Evolutionary conservation across 23 tunicate genomes (phyloP), one percentile per base, ranked within the genome.

Genomic region (Trididemnum clinides): DNA sequence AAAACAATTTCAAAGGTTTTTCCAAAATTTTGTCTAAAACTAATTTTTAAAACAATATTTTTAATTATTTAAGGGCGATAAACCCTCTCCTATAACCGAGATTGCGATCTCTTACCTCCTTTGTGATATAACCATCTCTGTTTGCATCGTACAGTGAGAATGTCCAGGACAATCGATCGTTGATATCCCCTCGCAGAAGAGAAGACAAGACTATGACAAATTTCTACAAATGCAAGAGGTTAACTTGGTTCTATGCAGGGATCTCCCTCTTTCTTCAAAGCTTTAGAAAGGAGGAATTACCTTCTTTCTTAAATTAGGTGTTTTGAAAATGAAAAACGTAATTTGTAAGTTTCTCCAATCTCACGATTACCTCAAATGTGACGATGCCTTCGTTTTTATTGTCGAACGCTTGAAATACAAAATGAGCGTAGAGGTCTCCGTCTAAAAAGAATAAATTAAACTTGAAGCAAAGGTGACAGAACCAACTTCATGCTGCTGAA

Each of bases 91-190:
- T n/a, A n/a, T n/a, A n/a, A n/a, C n/a, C n/a, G n/a, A n/a, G n/a
- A n/a, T n/a, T n/a, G n/a, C n/a, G n/a, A n/a, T 12, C 66, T 18
- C 80, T 73, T 58, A 94, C 98, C 26, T 94, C 95, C 85, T 49
- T 85, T 0, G 88, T 89, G 18, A 94, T 89, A 33, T 77, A 89
- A 20, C 98, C 98, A 64, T 86, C 89, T 64, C 77, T 82, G 64
- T 94, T 94, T 54, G 82, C 76, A 57, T 94, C 98, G 54, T 94
- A 94, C 23, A 94, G 64, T 34, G 80, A 51, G 44, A 94, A 94
- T 25, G 90, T 86, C 98, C 98, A 94, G 20, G 62, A 64, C 0
- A 94, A 50, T 51, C 82, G 57, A 23, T 94, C 98, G 0, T 84
- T 73, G 1, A 89, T 50, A 1, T 79, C 62, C 0, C 98, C 98